These are phyloP conservation scores for Hyaena hyaena DNA, from an alignment of 2,113 vertebrate genomes.

Conservation along the genomic window DNA sequence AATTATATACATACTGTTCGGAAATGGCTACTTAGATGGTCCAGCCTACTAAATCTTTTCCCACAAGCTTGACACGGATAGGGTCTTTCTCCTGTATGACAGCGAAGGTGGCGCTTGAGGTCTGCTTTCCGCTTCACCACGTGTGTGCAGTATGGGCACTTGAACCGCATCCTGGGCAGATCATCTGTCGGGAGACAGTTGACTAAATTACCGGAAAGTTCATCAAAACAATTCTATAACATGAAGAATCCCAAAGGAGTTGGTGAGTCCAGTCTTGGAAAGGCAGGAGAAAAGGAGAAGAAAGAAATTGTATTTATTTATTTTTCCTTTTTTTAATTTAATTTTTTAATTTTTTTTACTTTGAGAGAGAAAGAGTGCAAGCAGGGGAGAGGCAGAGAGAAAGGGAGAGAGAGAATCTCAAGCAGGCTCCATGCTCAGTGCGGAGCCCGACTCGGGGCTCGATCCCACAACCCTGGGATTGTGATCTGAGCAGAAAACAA, in stretches of 20 bases:
- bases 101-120: slow-evolving; percentile 97
- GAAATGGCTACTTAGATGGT: slow-evolving; percentile 97
- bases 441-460: no score
- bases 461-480: no score
- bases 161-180: slow-evolving; percentile 95
- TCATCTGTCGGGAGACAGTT: slow-evolving; percentile 87
- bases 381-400: no score
- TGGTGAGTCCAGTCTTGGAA: background rate
- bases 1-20: slow-evolving; percentile 91
- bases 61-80: slow-evolving; percentile 98
- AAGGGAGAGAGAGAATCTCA: no score
- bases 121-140: slow-evolving; percentile 98
- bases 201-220: background rate
- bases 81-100: slow-evolving; percentile 96
- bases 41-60: slow-evolving; percentile 96
- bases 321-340: no score
- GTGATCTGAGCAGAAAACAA: no score
- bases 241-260: background rate
- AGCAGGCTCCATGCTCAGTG: no score
- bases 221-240: background rate
- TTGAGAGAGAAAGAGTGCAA: no score
- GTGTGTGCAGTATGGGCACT: slow-evolving; percentile 97
- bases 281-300: background rate
- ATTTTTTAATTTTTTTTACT: no score
- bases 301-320: background rate